Base-by-base conservation (phyloP, 1,140 invertebrate species). In the Drosophila sulfurigaster region DNA sequence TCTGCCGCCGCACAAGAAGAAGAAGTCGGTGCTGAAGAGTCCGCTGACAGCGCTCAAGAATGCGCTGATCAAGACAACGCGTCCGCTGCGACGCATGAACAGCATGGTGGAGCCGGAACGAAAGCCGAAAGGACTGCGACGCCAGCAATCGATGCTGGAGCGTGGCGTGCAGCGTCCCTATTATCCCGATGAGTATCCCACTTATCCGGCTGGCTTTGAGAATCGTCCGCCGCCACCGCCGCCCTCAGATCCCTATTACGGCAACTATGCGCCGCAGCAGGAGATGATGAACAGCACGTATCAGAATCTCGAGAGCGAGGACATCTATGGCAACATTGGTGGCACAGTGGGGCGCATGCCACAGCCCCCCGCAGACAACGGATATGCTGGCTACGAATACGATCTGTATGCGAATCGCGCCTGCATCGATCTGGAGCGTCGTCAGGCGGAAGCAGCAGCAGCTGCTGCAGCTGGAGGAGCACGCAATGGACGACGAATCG, bases 111-210 rank as follows among this genome's bases (percentile, higher is more conserved):
- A 92, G 54, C 87, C 89, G 48, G 92, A 92, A 45, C 57, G 81
- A 5, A 92, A 91, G 32, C 77, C 83, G 15, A 91, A 92, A 32
- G 79, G 79, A 6, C 28, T 93, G 16, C 72, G 91, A 0, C 81
- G 92, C 3, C 92, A 93, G 71, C 88, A 92, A 49, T 93, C 92
- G 25, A 92, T 93, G 92, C 73, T 92, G 41, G 92, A 93, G 56
- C 72, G 88, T 3, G 83, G 87, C 5, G 83, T 88, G 8, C 81
- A 85, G 38, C 76, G 91, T 11, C 90, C 91, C 11, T 91, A 91
- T 57, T 92, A 92, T 49, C 86, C 91, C 2, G 91, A 92, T 49
- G 88, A 90, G 54, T 92, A 92, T 75, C 91, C 90, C 54, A 90
- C 88, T 4, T 92, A 91, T 66, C 86, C 91, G 16, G 79, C 91